A percentile compares a stretch with the other conserved stretches of the same genome.
Conservation (phyloP, 2,888 invertebrate species). For the Acleris cristana region DNA sequence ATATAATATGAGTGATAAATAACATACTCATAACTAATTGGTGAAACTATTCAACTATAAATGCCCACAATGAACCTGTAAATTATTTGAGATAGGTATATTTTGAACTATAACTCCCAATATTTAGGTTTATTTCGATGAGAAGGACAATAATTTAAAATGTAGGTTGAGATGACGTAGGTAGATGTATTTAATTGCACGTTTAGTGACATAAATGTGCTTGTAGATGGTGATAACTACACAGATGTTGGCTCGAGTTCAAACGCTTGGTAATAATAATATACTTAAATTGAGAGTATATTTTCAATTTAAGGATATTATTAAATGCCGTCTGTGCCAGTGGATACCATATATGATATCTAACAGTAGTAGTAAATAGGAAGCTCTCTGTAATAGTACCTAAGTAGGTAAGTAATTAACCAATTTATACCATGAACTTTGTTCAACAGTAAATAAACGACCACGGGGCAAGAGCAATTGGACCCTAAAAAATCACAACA, state of each 20-base stretch:
- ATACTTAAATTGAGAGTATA: constrained; percentile 53
- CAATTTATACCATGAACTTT: too few species aligned
- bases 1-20: not conserved
- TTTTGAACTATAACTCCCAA: not conserved
- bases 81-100: constrained; percentile 10
- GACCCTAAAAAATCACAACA: not conserved
- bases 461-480: not conserved
- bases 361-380: not conserved
- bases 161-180: too few species aligned
- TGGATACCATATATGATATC: too few species aligned
- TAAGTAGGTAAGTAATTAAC: too few species aligned
- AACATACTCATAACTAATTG: not conserved
- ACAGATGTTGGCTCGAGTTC: constrained; percentile 33
- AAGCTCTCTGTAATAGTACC: not conserved
- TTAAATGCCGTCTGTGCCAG: too few species aligned
- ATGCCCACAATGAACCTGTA: constrained; percentile 1
- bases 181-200: constrained; percentile 1
- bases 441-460: too few species aligned
- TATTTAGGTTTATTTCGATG: constrained; percentile 31
- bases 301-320: constrained; percentile 39
- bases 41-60: not conserved
- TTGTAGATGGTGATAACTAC: constrained; percentile 20
- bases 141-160: constrained; percentile 28
- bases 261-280: constrained; percentile 47
- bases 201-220: constrained; percentile 18